A percentile compares a stretch with the other conserved stretches of the same genome.
phyloP scores from a whole-genome alignment of 2,888 invertebrate species.

The Andrena praecox region DNA sequence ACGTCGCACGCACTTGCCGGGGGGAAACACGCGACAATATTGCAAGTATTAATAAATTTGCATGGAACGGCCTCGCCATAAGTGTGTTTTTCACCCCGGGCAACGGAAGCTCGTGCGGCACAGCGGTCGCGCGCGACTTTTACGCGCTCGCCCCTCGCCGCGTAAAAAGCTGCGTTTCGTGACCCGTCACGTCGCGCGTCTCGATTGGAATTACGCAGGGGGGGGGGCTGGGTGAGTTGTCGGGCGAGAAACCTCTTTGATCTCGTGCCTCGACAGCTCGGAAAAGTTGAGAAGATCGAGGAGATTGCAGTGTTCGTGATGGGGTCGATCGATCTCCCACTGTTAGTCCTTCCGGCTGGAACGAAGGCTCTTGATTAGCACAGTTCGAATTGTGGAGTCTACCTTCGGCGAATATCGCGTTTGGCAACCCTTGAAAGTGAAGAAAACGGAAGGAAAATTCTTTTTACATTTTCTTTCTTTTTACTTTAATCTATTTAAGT shows the following conservation, averaged over 20 bases:
- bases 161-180: constrained; percentile 51
- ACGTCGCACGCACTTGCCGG: background rate
- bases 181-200: constrained; percentile 40
- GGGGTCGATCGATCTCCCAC: constrained; percentile 38
- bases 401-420: constrained; percentile 16
- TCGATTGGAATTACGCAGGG: constrained; percentile 20
- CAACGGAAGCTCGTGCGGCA: background rate
- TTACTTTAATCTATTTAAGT: too few species aligned
- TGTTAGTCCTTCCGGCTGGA: constrained; percentile 17
- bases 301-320: constrained; percentile 29
- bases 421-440: constrained; percentile 11
- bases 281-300: constrained; percentile 30
- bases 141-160: constrained; percentile 12
- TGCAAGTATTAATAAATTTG: constrained; percentile 5
- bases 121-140: constrained; percentile 5
- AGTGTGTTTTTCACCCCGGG: constrained; percentile 10
- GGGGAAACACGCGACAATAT: background rate
- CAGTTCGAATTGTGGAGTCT: constrained; percentile 5
- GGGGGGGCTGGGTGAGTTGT: background rate
- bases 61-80: background rate
- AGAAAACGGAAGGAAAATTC: too few species aligned
- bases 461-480: too few species aligned
- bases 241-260: constrained; percentile 45
- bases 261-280: constrained; percentile 27
- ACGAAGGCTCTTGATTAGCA: constrained; percentile 17